phyloP scores from a whole-genome alignment of 2,797 vertebrate genomes.

The Dromococcyx pavoninus region DNA sequence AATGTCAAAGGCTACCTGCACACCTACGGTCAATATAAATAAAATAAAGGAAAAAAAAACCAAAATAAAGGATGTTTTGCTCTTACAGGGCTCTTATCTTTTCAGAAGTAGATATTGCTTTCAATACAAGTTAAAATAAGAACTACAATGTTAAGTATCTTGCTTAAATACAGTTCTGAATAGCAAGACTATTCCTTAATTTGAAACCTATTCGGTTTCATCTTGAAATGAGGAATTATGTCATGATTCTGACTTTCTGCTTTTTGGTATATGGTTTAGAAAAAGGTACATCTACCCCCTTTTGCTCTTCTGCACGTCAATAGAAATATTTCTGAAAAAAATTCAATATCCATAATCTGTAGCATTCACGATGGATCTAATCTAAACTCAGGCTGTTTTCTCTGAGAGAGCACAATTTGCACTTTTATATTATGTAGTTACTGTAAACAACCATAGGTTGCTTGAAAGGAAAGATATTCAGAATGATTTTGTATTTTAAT shows the following conservation, averaged over 20 bases:
- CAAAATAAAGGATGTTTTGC: not conserved
- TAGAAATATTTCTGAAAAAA: not conserved
- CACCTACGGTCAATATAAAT: not conserved
- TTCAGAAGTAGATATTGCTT: not conserved
- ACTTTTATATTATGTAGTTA: not conserved
- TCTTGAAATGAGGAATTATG: not conserved
- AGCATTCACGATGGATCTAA: not conserved
- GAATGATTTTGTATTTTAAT: slow-evolving; percentile 27
- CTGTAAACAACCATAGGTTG: not conserved
- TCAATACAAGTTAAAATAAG: not conserved
- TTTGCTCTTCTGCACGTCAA: not conserved
- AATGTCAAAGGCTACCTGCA: not conserved
- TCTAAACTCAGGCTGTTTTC: not conserved
- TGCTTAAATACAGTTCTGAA: not conserved
- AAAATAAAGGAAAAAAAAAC: not conserved
- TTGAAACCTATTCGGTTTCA: not conserved
- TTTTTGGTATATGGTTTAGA: not conserved
- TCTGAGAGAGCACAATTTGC: not conserved
- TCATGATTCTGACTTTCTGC: not conserved
- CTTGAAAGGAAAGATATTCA: not conserved
- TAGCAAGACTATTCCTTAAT: not conserved
- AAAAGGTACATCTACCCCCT: not conserved
- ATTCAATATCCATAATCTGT: not conserved
- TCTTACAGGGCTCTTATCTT: not conserved
- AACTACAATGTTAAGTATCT: not conserved